Evolutionary conservation across 2,888 invertebrate genomes (phyloP), one percentile per base, ranked within the genome.

Genomic region (Lepidochitona cinerea): DNA sequence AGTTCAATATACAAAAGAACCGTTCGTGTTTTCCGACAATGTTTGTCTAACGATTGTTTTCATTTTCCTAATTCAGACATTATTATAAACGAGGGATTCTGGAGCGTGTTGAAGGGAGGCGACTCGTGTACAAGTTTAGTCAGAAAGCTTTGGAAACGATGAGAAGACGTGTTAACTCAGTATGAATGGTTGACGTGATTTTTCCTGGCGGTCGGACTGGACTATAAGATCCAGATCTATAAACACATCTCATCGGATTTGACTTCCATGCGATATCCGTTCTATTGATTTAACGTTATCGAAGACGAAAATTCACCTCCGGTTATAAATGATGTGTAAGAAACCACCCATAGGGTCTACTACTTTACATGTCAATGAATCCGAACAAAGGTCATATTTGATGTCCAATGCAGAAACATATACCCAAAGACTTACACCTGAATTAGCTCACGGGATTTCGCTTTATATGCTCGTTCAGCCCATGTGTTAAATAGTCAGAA

Each of bases 41-140:
- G n/a, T n/a, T 49, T 7, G 49, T 4, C 23, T 18, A 64, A 64
- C 4, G 18, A 18, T 36, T 1, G 2, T 23, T 41, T 67, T 66
- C 66, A 70, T n/a, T 53, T 68, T 59, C 70, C 32, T 81, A n/a
- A n/a, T 82, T 29, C 81, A 89, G 89, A 74, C 87, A 89, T 78
- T 88, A 89, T 74, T 89, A 89, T 82, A 84, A 85, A 68, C 76
- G 87, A 12, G 86, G 87, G 18, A 88, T 89, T 54, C 77, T 89
- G 72, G 86, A 87, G 59, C 71, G 89, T 52, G 88, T 89, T 4
- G 86, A 87, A 68, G 88, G 88, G 0, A 76, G 86, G 59, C 77
- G 88, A 71, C 81, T 87, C 7, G 87, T 87, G 6, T 87, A 87
- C 74, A 87, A 87, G 76, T 87, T 85, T 77, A 84, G 86, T 9